Conservation (phyloP, 2,113 vertebrate genomes). For the Pseudorasbora parva region DNA sequence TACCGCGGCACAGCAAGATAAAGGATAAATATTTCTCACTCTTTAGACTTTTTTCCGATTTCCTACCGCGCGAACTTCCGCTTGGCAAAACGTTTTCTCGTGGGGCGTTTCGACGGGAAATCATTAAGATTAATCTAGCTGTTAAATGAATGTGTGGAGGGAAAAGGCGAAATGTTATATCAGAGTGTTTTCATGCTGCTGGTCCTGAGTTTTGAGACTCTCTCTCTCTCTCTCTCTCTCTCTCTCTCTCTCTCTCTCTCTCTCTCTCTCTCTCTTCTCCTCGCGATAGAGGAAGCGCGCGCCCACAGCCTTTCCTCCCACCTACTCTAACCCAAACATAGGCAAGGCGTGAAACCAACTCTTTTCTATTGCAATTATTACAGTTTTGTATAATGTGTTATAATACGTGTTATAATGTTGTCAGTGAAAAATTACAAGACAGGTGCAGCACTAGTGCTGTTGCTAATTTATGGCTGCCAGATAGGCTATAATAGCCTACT, state of each 20-base stretch:
- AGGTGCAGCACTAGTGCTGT: background rate
- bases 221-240: slow-evolving; percentile 20
- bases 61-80: slow-evolving; percentile 68
- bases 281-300: slow-evolving; percentile 40
- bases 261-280: no score
- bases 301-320: slow-evolving; percentile 20
- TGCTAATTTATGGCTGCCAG: no score
- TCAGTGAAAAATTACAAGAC: background rate
- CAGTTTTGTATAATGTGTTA: background rate
- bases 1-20: slow-evolving; percentile 23
- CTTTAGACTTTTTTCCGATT: slow-evolving; percentile 55
- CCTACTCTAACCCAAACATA: slow-evolving; percentile 28
- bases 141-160: background rate
- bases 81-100: slow-evolving; percentile 37
- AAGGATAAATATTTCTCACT: slow-evolving; percentile 57
- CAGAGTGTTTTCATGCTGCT: slow-evolving; percentile 5
- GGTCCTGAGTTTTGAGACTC: slow-evolving; percentile 15
- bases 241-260: slow-evolving; percentile 1
- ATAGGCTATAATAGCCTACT: no score
- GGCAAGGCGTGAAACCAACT: background rate
- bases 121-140: slow-evolving; percentile 13
- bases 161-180: background rate
- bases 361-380: background rate
- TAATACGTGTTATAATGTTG: background rate
- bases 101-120: background rate